Evolutionary conservation across 2,113 vertebrate species (phyloP).

Genomic region (Amphiprion ocellaris): DNA sequence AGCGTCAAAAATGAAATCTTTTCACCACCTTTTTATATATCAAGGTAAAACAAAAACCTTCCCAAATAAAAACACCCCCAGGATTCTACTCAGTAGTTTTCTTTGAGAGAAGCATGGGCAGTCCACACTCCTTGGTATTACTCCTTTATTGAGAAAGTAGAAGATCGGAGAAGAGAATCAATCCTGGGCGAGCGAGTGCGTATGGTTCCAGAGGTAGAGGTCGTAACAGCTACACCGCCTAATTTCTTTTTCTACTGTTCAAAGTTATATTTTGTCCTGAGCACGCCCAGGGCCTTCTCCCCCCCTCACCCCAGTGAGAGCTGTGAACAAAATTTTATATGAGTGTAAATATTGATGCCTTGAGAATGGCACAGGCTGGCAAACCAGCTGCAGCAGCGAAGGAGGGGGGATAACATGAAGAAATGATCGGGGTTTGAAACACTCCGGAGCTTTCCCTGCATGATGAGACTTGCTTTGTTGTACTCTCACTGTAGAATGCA

Average conservation of each 20-base stretch:
- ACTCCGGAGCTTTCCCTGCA: constrained; percentile 9
- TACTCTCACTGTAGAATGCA: background rate
- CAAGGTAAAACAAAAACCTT: background rate
- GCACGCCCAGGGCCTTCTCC: constrained; percentile 21
- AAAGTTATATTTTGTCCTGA: constrained; percentile 49
- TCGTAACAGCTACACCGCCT: constrained; percentile 24
- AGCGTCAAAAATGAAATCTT: constrained; percentile 17
- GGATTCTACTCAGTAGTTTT: background rate
- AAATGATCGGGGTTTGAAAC: constrained; percentile 37
- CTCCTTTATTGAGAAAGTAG: constrained; percentile 32
- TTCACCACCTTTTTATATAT: constrained; percentile 1
- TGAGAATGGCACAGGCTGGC: constrained; percentile 15
- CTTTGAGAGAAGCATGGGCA: background rate
- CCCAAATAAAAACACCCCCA: constrained; percentile 6
- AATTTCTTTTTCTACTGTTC: constrained; percentile 40
- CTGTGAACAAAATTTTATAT: constrained; percentile 55
- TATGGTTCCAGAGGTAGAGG: constrained; percentile 20
- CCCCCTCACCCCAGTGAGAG: constrained; percentile 25
- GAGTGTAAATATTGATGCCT: constrained; percentile 49
- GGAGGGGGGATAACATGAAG: background rate
- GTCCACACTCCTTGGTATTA: background rate
- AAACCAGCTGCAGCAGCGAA: constrained; percentile 28
- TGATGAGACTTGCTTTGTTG: constrained; percentile 13
- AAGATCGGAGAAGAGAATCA: constrained; percentile 30
- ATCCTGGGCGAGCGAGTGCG: constrained; percentile 21